Percentiles rank a stretch among this genome's conserved stretches.
Conservation (phyloP, 2,888 invertebrate genomes). For the Poecilobothrus nobilitatus region DNA sequence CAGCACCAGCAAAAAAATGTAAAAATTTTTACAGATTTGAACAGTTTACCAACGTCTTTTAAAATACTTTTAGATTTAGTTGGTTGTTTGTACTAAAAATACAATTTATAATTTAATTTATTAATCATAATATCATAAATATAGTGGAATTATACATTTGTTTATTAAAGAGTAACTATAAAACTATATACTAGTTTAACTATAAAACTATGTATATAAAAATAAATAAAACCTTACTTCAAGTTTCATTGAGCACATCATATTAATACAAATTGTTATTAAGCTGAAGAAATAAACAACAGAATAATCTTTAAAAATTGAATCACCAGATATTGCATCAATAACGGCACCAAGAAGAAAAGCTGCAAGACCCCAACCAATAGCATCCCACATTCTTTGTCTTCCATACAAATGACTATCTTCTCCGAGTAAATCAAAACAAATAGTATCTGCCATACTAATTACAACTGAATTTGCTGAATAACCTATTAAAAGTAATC, state of each 20-base stretch:
- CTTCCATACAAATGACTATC: conserved; percentile 62
- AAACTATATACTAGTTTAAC: too few relatives aligned
- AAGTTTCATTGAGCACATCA: neutral
- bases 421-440: conserved; percentile 65
- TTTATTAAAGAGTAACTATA: too few relatives aligned
- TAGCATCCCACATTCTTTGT: conserved; percentile 73
- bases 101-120: neutral
- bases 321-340: conserved; percentile 55
- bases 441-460: conserved; percentile 73
- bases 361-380: conserved; percentile 70
- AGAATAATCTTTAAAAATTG: conserved; percentile 56
- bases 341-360: conserved; percentile 64
- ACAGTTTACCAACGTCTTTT: conserved; percentile 53
- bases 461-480: conserved; percentile 70
- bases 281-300: conserved; percentile 29
- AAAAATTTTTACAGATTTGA: conserved; percentile 54
- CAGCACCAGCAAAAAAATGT: conserved; percentile 66
- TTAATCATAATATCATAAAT: too few relatives aligned
- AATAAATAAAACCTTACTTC: conserved; percentile 47
- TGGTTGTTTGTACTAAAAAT: neutral
- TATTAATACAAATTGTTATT: neutral
- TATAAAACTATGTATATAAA: too few relatives aligned
- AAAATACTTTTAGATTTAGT: conserved; percentile 49
- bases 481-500: conserved; percentile 63
- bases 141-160: too few relatives aligned